phyloP scores from a whole-genome alignment of 2,888 invertebrate genomes.

The Anaspis maculata region DNA sequence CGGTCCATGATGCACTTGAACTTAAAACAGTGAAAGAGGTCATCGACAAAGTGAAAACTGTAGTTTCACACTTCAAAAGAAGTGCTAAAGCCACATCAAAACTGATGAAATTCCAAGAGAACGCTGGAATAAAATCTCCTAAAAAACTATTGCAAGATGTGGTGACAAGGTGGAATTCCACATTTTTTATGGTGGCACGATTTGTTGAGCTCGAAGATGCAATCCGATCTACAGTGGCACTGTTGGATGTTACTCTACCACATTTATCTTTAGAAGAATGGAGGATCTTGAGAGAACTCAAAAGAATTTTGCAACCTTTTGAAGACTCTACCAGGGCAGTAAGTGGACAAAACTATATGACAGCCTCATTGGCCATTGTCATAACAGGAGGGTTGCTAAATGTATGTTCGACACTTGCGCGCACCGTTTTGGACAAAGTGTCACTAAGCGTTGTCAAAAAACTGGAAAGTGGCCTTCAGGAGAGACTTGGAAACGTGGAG shows the following conservation, averaged over 20 bases:
- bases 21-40: neutral
- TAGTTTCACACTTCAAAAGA: conserved; percentile 15
- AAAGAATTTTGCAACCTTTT: conserved; percentile 20
- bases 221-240: conserved; percentile 17
- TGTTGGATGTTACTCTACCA: conserved; percentile 13
- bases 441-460: conserved; percentile 7
- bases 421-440: conserved; percentile 1
- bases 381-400: conserved; percentile 13
- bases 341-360: conserved; percentile 21
- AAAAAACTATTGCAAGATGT: conserved; percentile 17
- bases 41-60: conserved; percentile 1
- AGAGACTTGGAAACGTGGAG: neutral
- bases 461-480: conserved; percentile 10
- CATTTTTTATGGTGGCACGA: conserved; percentile 17
- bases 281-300: conserved; percentile 17
- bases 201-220: conserved; percentile 18
- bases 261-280: conserved; percentile 16
- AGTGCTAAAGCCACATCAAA: conserved; percentile 5
- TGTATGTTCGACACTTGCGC: conserved; percentile 12
- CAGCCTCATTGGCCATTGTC: conserved; percentile 18
- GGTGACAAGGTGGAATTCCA: conserved; percentile 19
- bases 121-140: conserved; percentile 5
- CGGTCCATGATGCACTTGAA: conserved; percentile 20
- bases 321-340: conserved; percentile 20
- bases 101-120: conserved; percentile 7